Conservation (phyloP, 2,797 vertebrate species). For the Paratrypauchen microcephalus region DNA sequence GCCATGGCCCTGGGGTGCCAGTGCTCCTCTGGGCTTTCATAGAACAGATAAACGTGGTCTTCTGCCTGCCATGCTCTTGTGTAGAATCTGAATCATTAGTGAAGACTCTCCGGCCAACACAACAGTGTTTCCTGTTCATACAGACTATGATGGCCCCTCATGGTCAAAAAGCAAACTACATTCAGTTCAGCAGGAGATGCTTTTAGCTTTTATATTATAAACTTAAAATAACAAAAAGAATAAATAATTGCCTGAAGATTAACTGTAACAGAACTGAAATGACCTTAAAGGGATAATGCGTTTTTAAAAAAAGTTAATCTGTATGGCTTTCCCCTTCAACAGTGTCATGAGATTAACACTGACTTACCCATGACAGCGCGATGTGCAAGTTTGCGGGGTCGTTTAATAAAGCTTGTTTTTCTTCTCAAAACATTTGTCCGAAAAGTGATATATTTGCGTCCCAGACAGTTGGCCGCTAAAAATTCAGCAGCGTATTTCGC, state of each 20-base stretch:
- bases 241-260: conserved; percentile 1
- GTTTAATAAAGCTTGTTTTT: too few species aligned
- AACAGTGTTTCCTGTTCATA: conserved; percentile 11
- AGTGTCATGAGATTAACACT: too few species aligned
- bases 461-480: too few species aligned
- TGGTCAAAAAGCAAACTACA: not conserved
- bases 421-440: too few species aligned
- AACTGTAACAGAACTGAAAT: not conserved
- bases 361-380: too few species aligned
- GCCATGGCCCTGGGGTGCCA: not conserved
- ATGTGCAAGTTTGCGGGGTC: too few species aligned
- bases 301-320: too few species aligned
- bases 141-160: not conserved
- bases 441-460: too few species aligned
- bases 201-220: conserved; percentile 28
- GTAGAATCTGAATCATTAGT: conserved; percentile 5
- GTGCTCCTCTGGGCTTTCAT: not conserved
- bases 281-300: too few species aligned
- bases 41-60: conserved; percentile 36
- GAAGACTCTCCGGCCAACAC: conserved; percentile 7
- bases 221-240: not conserved
- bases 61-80: conserved; percentile 30
- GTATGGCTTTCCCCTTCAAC: too few species aligned
- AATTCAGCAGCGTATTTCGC: too few species aligned
- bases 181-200: not conserved